Conservation (phyloP, 1,140 invertebrate genomes). For the Gryllus bimaculatus region DNA sequence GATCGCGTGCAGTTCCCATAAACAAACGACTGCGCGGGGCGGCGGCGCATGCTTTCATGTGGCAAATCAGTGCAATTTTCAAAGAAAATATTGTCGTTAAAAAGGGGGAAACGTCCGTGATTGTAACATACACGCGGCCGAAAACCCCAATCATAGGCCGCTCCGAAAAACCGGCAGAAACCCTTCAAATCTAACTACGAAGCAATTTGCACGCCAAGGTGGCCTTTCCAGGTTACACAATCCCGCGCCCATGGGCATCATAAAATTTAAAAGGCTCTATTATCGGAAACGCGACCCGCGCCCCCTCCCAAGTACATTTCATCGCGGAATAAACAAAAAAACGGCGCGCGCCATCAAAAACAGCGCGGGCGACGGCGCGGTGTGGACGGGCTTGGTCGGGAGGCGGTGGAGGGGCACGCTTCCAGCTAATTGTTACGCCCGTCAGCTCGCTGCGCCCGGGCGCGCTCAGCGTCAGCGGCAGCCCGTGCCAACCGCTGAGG, state of each 20-base stretch:
- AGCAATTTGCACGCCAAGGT: conserved; percentile 3
- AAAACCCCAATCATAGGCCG: neutral
- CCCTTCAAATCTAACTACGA: neutral
- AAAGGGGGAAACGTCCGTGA: neutral
- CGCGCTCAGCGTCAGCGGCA: too few relatives aligned
- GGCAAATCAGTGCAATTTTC: neutral
- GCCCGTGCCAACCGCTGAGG: too few relatives aligned
- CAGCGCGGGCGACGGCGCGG: neutral
- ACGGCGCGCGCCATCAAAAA: neutral
- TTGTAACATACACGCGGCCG: neutral
- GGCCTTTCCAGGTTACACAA: neutral
- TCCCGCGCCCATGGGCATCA: neutral
- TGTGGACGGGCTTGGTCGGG: too few relatives aligned
- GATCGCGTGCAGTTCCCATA: too few relatives aligned
- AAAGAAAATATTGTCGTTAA: neutral
- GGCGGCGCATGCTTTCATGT: neutral
- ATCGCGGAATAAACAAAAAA: neutral
- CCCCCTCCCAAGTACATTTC: neutral
- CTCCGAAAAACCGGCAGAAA: neutral
- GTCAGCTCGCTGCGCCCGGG: neutral
- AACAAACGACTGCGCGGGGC: too few relatives aligned
- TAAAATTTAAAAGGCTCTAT: neutral
- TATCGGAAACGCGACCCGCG: neutral
- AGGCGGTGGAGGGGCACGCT: neutral
- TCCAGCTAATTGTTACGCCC: neutral